These are phyloP conservation scores for Cirrhinus mrigala DNA, from an alignment of 2,797 vertebrate genomes.

Conservation along the genomic window DNA sequence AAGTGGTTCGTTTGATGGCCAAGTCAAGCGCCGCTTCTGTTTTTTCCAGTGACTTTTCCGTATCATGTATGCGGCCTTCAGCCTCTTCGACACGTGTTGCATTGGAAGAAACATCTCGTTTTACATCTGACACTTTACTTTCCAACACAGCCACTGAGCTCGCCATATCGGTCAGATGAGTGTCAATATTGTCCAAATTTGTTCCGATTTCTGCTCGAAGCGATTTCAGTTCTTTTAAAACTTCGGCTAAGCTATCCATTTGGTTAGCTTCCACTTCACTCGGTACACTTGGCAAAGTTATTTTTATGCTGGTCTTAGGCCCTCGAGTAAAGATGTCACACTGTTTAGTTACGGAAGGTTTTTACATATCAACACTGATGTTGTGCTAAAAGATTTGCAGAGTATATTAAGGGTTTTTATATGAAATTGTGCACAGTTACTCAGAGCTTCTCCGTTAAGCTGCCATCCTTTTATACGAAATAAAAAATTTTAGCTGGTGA, in stretches of 20 bases:
- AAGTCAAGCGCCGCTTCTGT: no score
- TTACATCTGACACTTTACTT: no score
- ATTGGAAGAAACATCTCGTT: no score
- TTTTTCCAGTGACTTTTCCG: no score
- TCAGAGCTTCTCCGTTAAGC: neutral
- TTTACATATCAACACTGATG: neutral
- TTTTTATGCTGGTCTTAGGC: neutral
- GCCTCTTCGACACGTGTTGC: no score
- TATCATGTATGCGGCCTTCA: no score
- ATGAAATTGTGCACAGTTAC: neutral
- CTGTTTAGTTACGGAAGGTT: neutral
- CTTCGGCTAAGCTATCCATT: conserved; percentile 2
- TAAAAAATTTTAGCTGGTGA: no score
- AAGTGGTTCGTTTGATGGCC: conserved; percentile 22
- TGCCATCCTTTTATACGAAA: no score
- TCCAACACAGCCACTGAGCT: no score
- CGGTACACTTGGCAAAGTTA: neutral
- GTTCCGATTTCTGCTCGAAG: neutral
- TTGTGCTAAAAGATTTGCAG: neutral
- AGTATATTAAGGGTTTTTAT: neutral
- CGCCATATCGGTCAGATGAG: no score
- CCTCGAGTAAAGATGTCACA: conserved; percentile 36
- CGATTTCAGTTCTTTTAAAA: conserved; percentile 42
- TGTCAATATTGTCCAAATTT: no score
- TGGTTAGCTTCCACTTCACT: neutral